Evolutionary conservation across 2,888 invertebrate genomes (phyloP).

Genomic region (Plusia festucae): DNA sequence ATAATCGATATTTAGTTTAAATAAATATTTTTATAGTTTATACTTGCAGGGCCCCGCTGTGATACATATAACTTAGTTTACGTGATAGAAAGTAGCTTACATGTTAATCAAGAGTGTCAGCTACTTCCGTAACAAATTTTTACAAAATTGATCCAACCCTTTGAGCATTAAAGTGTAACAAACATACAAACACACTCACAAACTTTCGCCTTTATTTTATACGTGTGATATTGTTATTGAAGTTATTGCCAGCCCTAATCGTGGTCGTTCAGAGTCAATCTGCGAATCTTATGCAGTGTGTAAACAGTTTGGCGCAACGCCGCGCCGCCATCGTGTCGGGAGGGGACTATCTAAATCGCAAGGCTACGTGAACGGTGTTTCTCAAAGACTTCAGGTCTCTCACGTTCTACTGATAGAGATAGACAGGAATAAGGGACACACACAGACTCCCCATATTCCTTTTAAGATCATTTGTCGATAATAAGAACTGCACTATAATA

Average conservation of each 20-base stretch:
- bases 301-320: constrained; percentile 70
- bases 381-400: constrained; percentile 58
- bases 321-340: constrained; percentile 28
- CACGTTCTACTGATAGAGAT: constrained; percentile 45
- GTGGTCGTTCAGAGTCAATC: constrained; percentile 63
- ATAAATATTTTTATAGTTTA: background rate
- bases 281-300: constrained; percentile 64
- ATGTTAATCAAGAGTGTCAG: too few species aligned
- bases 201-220: too few species aligned
- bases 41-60: too few species aligned
- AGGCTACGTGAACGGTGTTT: constrained; percentile 59
- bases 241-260: constrained; percentile 48
- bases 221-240: background rate
- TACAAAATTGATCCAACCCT: too few species aligned
- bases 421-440: background rate
- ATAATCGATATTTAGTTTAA: background rate
- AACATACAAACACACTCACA: too few species aligned
- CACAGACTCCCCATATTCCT: background rate
- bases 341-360: constrained; percentile 58
- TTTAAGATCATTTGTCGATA: too few species aligned
- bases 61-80: too few species aligned
- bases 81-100: too few species aligned
- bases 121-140: too few species aligned
- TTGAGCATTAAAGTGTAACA: too few species aligned
- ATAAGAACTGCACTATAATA: background rate